Conservation (phyloP, 2,113 vertebrate genomes). For the Vidua macroura region DNA sequence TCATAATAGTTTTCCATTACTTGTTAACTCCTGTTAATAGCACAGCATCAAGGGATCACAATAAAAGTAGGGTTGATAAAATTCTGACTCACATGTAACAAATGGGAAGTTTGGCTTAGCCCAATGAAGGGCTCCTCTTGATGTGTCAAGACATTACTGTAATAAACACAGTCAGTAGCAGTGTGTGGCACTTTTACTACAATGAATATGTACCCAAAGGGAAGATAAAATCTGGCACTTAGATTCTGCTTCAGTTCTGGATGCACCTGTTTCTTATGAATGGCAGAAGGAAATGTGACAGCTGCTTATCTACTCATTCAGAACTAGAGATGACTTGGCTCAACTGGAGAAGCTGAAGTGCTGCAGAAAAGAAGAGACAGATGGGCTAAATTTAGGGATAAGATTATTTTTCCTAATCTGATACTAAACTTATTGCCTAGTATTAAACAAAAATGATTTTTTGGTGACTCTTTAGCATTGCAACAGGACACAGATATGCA, state of each 20-base stretch:
- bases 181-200: neutral
- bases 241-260: neutral
- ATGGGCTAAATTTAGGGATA: neutral
- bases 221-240: neutral
- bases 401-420: neutral
- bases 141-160: neutral
- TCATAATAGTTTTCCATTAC: slow-evolving; percentile 44
- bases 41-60: neutral
- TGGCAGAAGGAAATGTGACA: neutral
- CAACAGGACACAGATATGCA: neutral
- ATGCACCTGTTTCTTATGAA: slow-evolving; percentile 17
- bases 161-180: neutral
- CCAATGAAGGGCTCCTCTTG: neutral
- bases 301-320: slow-evolving; percentile 14
- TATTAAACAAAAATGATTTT: neutral
- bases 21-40: slow-evolving; percentile 47
- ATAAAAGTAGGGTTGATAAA: neutral
- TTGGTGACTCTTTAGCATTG: neutral
- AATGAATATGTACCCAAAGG: neutral
- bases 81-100: neutral
- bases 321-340: neutral
- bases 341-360: neutral
- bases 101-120: neutral
- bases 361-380: neutral
- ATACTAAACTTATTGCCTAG: neutral